Evolutionary conservation across 2,888 invertebrate species (phyloP).

Genomic region (Microctonus brassicae): DNA sequence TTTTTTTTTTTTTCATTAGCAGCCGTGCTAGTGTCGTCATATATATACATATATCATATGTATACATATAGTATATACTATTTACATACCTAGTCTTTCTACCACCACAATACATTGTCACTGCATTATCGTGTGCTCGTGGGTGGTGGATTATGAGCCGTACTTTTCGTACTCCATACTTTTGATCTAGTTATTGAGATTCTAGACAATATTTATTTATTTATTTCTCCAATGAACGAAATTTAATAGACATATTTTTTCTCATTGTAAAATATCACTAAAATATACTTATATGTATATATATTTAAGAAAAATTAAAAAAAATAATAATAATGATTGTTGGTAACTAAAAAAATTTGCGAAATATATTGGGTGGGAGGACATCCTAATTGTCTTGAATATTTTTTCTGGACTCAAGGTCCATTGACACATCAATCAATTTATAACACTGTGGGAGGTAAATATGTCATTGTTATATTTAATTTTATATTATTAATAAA

Average conservation of each 20-base stretch:
- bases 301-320: too few species aligned
- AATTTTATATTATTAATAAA: background rate
- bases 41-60: background rate
- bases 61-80: too few species aligned
- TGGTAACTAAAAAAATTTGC: background rate
- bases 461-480: conserved; percentile 19
- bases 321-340: conserved; percentile 3
- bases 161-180: background rate
- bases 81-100: too few species aligned
- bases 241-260: too few species aligned
- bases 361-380: background rate
- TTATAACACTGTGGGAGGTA: conserved; percentile 34
- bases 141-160: conserved; percentile 9
- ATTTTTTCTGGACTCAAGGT: conserved; percentile 29
- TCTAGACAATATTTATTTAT: background rate
- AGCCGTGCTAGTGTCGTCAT: background rate
- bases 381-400: conserved; percentile 9
- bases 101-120: conserved; percentile 7
- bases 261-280: too few species aligned
- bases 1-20: background rate
- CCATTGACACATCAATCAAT: conserved; percentile 26
- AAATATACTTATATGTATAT: too few species aligned
- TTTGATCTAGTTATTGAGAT: background rate
- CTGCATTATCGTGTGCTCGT: conserved; percentile 13
- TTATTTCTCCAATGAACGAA: background rate